Evolutionary conservation across 2,888 invertebrate species (phyloP).

Genomic region (Diaperis boleti): DNA sequence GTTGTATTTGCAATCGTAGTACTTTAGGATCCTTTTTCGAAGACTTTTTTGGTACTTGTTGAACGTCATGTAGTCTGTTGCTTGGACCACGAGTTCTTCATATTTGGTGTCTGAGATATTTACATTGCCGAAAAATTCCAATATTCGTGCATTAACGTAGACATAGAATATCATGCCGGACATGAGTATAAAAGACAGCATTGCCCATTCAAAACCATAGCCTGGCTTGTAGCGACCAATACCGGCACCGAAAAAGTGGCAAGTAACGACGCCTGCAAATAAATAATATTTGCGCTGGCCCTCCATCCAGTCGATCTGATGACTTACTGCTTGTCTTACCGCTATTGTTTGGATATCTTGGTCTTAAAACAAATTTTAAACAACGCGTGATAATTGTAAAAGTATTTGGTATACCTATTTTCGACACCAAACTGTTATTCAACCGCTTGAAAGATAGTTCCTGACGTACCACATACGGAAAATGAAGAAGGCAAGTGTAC

Average conservation of each 20-base stretch:
- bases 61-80: conserved; percentile 69
- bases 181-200: conserved; percentile 48
- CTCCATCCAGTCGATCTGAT: too few relatives aligned
- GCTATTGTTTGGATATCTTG: too few relatives aligned
- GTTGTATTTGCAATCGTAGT: conserved; percentile 69
- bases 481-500: conserved; percentile 46
- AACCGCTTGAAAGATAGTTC: too few relatives aligned
- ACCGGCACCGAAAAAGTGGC: conserved; percentile 56
- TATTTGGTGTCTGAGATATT: conserved; percentile 63
- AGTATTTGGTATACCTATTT: too few relatives aligned
- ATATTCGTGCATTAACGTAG: conserved; percentile 50
- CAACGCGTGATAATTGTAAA: too few relatives aligned
- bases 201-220: conserved; percentile 46
- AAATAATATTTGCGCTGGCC: too few relatives aligned
- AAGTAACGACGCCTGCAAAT: too few relatives aligned
- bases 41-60: conserved; percentile 68
- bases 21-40: conserved; percentile 65
- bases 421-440: too few relatives aligned
- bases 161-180: conserved; percentile 55
- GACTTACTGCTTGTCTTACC: too few relatives aligned
- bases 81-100: conserved; percentile 67
- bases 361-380: too few relatives aligned
- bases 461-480: too few relatives aligned
- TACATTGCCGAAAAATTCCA: conserved; percentile 54
- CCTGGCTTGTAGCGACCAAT: conserved; percentile 44